Percentiles rank a stretch among this genome's conserved stretches.
Evolutionary conservation across 2,113 vertebrate genomes (phyloP).

Genomic region (Myotis lucifugus): DNA sequence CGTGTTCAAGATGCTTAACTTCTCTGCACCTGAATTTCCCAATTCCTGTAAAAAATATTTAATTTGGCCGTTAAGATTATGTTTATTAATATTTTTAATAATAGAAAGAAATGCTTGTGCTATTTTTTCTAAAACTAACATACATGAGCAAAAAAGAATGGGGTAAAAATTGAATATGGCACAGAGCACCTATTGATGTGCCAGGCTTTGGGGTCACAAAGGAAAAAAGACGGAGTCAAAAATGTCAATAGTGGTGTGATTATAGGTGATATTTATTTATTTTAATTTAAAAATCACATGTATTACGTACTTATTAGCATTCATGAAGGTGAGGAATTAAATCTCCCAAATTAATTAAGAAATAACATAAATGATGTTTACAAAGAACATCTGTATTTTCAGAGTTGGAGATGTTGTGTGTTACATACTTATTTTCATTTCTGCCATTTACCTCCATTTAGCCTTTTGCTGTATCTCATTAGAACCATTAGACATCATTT

Average conservation of each 20-base stretch:
- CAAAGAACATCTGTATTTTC: not conserved
- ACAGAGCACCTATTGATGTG: not conserved
- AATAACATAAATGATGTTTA: not conserved
- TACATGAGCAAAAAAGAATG: not conserved
- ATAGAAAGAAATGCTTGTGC: not conserved
- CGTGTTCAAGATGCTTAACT: constrained; percentile 37
- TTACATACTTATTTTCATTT: constrained; percentile 19
- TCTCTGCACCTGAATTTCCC: not conserved
- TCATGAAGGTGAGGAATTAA: constrained; percentile 36
- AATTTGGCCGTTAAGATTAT: constrained; percentile 24
- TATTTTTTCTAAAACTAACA: not conserved
- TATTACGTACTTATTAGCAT: not conserved
- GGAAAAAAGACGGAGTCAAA: not conserved
- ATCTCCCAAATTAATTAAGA: not conserved
- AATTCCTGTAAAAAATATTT: not conserved
- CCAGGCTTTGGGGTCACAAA: not conserved
- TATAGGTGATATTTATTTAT: constrained; percentile 10
- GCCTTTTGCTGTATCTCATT: not conserved
- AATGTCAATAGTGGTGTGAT: not conserved
- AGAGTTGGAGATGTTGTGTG: not conserved
- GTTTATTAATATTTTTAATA: constrained; percentile 24
- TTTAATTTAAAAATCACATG: constrained; percentile 29
- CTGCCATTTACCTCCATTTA: not conserved
- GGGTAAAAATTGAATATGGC: not conserved
- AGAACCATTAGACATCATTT: not conserved